A percentile compares a stretch with the other conserved stretches of the same genome.
phyloP scores from a whole-genome alignment of 2,113 vertebrate species.

The Naja naja region DNA sequence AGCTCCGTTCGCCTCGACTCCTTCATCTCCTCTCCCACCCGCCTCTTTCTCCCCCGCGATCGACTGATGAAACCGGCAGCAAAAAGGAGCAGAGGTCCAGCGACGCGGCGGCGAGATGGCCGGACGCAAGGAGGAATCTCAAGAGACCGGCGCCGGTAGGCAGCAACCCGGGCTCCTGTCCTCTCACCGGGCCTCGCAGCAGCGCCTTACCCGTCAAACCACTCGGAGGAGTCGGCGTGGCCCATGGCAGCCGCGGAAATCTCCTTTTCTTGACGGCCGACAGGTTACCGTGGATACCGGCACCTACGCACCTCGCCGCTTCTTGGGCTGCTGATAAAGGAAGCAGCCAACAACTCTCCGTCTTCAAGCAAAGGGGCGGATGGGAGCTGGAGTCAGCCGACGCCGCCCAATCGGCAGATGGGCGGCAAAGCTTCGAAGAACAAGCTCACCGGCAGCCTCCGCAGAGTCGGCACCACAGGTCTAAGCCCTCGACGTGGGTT shows the following conservation, averaged over 20 bases:
- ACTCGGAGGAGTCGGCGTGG: background rate
- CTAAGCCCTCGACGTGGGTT: background rate
- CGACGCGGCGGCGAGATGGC: background rate
- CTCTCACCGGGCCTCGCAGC: background rate
- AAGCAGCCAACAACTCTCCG: background rate
- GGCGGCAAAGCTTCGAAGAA: background rate
- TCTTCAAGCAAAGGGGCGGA: background rate
- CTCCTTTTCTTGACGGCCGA: too few relatives aligned
- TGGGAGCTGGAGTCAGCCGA: background rate
- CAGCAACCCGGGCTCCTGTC: background rate
- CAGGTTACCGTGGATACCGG: background rate
- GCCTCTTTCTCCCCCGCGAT: background rate
- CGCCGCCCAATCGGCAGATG: background rate
- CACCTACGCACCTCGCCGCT: background rate
- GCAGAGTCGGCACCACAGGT: too few relatives aligned
- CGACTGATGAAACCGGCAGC: background rate
- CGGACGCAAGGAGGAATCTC: background rate
- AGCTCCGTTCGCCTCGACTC: background rate
- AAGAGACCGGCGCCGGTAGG: background rate
- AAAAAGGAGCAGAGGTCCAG: background rate
- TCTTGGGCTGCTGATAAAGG: background rate
- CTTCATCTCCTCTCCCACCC: background rate
- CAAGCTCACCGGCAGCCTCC: background rate
- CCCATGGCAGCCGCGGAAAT: background rate
- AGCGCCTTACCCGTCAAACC: background rate